phyloP scores from a whole-genome alignment of 2,888 invertebrate species.

The Xylophagus ater region DNA sequence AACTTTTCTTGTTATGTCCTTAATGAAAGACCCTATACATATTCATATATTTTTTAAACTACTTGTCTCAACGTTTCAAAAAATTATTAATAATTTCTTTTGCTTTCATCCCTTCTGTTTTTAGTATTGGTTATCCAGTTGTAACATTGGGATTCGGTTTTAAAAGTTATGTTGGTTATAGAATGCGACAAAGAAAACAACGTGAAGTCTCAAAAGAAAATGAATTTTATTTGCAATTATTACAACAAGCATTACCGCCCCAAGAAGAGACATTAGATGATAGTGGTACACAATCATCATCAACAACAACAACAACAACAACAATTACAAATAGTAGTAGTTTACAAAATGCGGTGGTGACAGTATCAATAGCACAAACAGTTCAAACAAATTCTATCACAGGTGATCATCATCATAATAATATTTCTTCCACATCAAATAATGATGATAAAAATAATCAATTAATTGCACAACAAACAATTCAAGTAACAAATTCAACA shows the following conservation, averaged over 20 bases:
- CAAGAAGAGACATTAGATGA: conserved; percentile 33
- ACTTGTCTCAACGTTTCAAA: no score
- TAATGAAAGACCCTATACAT: no score
- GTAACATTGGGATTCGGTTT: conserved; percentile 93
- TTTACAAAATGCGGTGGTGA: conserved; percentile 15
- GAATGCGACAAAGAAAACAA: conserved; percentile 83
- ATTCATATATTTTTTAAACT: no score
- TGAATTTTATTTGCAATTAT: conserved; percentile 85
- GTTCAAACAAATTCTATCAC: conserved; percentile 22
- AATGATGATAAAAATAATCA: conserved; percentile 27
- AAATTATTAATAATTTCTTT: neutral
- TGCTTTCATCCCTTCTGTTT: no score
- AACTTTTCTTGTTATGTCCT: no score
- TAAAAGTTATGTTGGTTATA: conserved; percentile 83
- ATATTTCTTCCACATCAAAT: conserved; percentile 13
- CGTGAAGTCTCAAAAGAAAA: conserved; percentile 90
- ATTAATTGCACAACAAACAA: conserved; percentile 20
- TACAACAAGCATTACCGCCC: conserved; percentile 88
- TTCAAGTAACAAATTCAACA: conserved; percentile 16
- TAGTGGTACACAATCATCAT: neutral
- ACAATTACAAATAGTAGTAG: conserved; percentile 10
- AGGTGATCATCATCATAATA: conserved; percentile 17
- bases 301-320: conserved; percentile 17
- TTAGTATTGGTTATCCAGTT: conserved; percentile 83
- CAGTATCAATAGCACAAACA: conserved; percentile 17